Conservation (phyloP, 2,797 vertebrate genomes). For the Syngnathus rostellatus region DNA sequence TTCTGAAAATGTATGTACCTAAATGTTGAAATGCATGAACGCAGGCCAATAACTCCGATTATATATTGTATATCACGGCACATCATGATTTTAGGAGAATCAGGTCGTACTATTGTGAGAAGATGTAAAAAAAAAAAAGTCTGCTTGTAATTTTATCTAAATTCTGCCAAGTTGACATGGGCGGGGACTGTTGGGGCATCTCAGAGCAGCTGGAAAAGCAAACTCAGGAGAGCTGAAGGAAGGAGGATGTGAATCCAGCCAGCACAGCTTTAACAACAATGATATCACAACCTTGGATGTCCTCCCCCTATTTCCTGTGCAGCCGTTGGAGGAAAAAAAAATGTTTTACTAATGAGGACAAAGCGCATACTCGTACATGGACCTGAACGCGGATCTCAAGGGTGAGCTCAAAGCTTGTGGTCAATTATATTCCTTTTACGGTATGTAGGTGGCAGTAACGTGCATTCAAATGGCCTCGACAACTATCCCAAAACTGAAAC, state of each 20-base stretch:
- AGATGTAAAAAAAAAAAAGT: neutral
- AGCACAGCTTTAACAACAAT: constrained; percentile 61
- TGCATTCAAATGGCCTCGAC: neutral
- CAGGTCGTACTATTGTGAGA: neutral
- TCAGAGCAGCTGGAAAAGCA: constrained; percentile 41
- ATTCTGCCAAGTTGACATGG: constrained; percentile 25
- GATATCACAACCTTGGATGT: constrained; percentile 52
- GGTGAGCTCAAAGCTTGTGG: neutral
- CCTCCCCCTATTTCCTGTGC: constrained; percentile 50
- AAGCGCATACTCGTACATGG: neutral
- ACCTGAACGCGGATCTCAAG: neutral
- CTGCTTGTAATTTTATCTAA: constrained; percentile 10
- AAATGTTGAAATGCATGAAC: neutral
- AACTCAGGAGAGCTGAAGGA: constrained; percentile 33
- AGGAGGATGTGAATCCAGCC: constrained; percentile 53
- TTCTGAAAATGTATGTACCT: neutral
- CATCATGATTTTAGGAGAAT: neutral
- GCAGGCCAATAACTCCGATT: neutral
- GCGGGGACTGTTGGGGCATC: constrained; percentile 22
- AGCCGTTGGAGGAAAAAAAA: constrained; percentile 36
- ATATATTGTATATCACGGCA: neutral
- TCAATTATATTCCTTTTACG: neutral
- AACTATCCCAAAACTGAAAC: neutral
- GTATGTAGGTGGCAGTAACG: neutral
- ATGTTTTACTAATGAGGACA: neutral